Base-by-base conservation (phyloP, 2,113 vertebrate species). In the Solea senegalensis region DNA sequence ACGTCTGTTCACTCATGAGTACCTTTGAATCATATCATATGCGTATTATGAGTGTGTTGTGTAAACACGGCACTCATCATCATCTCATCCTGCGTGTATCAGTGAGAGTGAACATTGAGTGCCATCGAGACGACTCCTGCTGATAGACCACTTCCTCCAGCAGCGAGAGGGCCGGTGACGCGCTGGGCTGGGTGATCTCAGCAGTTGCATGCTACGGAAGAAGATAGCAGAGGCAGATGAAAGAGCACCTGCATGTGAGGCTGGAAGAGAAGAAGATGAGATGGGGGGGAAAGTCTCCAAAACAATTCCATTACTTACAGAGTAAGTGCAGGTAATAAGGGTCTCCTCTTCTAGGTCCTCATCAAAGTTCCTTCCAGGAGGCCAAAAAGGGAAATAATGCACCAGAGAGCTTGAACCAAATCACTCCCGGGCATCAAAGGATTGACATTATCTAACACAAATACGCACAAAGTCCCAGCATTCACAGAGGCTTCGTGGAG, bases 221-320 rank as follows among this genome's bases (percentile, higher is more conserved):
- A 72, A 91, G 92, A 94, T 93, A 75, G 85, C 44, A 72, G 57
- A 71, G 73, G 53, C 48, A 93, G 94, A 94, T 94, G 91, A 94
- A 94, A 93, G 92, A 72, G 56, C 6, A 84, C 94, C 94, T 89
- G 93, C 93, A 94, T 94, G 90, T 59, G 67, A 70, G 76, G 73
- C 61, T 78, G 69, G 77, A 86, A 77, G 67, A 81, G 73, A 79
- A 83, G 77, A 85, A 82, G 90, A 91, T 85, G 88, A 93, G 88
- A 91, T 69, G 69, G 67, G 74, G 80, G 50, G 75, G 84, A 8
- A 80, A 83, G 88, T 86, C 90, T 93, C 90, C 89, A 93, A 91
- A 93, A 91, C 92, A 89, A 91, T 86, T 80, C 88, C 84, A 73
- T 84, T 86, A 86, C 87, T 90, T 90, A 86, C 89, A 83, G 78